Percentiles rank a stretch among this genome's conserved stretches.
Conservation (phyloP, 2,113 vertebrate genomes). For the Ceyx margarethae region DNA sequence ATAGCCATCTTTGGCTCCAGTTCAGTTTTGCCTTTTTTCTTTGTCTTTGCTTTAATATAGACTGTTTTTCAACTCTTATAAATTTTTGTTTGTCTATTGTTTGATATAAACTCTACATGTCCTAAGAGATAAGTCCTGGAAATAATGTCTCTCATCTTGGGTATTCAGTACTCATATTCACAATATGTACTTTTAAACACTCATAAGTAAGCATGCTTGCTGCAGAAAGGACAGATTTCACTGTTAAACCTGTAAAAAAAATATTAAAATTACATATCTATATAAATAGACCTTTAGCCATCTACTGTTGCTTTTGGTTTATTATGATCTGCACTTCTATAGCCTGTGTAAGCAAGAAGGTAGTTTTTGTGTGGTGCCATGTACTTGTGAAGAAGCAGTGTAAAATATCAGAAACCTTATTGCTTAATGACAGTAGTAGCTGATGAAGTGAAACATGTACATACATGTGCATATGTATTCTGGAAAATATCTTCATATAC, state of each 20-base stretch:
- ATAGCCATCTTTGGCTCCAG: background rate
- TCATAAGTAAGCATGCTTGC: background rate
- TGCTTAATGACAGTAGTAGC: background rate
- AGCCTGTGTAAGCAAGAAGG: background rate
- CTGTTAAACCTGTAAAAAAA: background rate
- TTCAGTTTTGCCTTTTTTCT: background rate
- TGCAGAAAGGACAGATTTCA: background rate
- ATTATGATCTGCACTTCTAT: background rate
- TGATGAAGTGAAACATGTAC: background rate
- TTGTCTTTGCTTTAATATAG: background rate
- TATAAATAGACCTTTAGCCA: background rate
- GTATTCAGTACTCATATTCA: background rate
- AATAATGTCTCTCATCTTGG: background rate
- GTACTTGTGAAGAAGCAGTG: background rate
- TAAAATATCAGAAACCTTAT: background rate
- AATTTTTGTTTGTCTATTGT: background rate
- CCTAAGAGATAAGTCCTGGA: background rate
- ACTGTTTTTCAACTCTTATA: background rate
- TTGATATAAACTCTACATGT: background rate
- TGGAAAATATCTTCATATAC: background rate
- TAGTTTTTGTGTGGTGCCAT: background rate
- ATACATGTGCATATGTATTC: background rate
- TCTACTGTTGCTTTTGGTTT: background rate
- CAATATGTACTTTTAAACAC: rapidly evolving
- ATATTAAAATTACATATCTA: background rate